Percentiles rank a stretch among this genome's conserved stretches.
Evolutionary conservation across 1,140 invertebrate species (phyloP).

Genomic region (Heliconius nattereri): DNA sequence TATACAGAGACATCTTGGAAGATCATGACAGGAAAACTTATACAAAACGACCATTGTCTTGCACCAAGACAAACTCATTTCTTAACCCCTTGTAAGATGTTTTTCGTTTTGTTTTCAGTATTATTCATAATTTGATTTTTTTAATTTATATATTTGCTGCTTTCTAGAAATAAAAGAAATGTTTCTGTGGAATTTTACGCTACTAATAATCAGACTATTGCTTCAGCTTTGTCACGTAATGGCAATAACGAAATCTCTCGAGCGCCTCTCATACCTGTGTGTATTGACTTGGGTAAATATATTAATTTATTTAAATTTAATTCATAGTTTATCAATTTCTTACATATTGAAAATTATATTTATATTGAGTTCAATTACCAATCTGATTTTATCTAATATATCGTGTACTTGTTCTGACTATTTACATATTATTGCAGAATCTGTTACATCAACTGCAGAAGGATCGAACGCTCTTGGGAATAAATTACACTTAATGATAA

Average conservation of each 20-base stretch:
- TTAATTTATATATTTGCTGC: neutral
- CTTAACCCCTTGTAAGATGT: neutral
- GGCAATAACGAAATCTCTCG: slow-evolving; percentile 39
- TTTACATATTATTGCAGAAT: slow-evolving; percentile 45
- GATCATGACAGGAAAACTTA: neutral
- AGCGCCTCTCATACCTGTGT: slow-evolving; percentile 52
- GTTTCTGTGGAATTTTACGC: slow-evolving; percentile 59
- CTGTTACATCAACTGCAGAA: slow-evolving; percentile 48
- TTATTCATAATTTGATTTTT: neutral
- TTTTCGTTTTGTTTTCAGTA: neutral
- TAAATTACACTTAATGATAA: slow-evolving; percentile 55
- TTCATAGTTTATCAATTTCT: neutral
- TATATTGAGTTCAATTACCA: neutral
- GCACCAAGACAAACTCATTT: neutral
- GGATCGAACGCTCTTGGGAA: slow-evolving; percentile 56
- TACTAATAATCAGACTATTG: slow-evolving; percentile 48
- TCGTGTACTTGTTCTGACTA: neutral
- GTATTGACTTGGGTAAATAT: slow-evolving; percentile 53
- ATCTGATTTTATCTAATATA: neutral
- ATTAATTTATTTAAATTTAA: neutral
- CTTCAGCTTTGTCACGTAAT: neutral
- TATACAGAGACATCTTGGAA: neutral
- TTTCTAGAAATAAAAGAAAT: slow-evolving; percentile 55
- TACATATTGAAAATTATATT: neutral
- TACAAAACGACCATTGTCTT: neutral